Base-by-base conservation (phyloP, 2,113 vertebrate species). In the Eublepharis macularius region DNA sequence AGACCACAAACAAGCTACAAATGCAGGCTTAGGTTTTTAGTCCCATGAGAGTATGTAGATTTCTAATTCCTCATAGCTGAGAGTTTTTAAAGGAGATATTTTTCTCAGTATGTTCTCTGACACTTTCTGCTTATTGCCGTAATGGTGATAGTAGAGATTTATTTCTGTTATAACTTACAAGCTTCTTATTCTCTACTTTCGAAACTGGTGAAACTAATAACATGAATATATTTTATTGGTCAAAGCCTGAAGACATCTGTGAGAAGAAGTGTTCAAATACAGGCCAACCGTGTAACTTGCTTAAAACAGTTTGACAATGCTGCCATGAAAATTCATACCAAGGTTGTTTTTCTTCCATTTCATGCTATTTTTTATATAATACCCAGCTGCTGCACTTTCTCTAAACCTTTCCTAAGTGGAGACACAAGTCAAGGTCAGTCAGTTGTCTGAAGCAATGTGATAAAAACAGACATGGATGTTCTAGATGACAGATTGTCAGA, bases 401-500 rank as follows among this genome's bases (percentile, higher is more conserved):
- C 74, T 69, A 77, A 1, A 86, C 7, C 29, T 83, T 63, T 65
- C 26, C 19, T 80, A 92, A 81, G 32, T 57, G 76, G 39, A 32
- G 1, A 6, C 12, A 87, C 78, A 57, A 16, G 47, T 81, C 84
- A 94, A 88, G 83, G 88, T 89, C 83, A 89, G 74, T 51, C 83
- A 84, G 66, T 88, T 79, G 39, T 79, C 76, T 75, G 68, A n/a
- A 13, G 29, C 43, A 89, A 83, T 87, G 72, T 77, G 88, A 80
- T 92, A 81, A 88, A 92, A 90, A 57, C 16, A 77, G 81, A 81
- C 75, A 80, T 1, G 34, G 49, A 36, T 90, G 57, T 76, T 90
- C 6, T 70, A 68, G 45, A 39, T 83, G 88, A 93, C 80, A 92
- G 69, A 16, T 75, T 92, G 87, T 45, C 89, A 91, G 43, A 75